Conservation (phyloP, 2,113 vertebrate genomes). For the Amphiprion ocellaris region DNA sequence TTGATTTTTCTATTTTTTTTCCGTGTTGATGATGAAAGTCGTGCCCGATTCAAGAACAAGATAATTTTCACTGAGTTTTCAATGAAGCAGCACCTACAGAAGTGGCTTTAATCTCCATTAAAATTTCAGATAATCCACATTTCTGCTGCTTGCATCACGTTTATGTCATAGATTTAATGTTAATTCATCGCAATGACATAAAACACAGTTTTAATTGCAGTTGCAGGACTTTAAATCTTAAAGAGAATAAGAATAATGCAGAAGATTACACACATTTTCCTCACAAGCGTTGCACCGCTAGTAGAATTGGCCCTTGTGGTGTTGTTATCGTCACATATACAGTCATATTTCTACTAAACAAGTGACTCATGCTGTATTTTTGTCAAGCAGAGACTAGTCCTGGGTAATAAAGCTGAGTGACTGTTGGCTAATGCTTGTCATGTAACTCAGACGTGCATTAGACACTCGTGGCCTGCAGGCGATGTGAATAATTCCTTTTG, state of each 20-base stretch:
- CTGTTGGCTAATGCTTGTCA: conserved; percentile 40
- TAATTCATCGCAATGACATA: too few relatives aligned
- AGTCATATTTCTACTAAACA: neutral
- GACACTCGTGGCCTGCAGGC: conserved; percentile 42
- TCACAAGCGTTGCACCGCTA: neutral
- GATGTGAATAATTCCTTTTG: conserved; percentile 72
- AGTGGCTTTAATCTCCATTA: neutral
- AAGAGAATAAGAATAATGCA: too few relatives aligned
- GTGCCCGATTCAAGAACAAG: neutral
- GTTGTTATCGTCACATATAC: neutral
- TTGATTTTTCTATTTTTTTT: neutral
- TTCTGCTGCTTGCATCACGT: conserved; percentile 14
- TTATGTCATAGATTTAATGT: neutral
- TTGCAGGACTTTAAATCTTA: neutral
- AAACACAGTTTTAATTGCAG: neutral
- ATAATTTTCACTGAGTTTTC: neutral
- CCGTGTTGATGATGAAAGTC: neutral
- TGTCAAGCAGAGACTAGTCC: conserved; percentile 2
- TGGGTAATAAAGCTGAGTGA: conserved; percentile 38
- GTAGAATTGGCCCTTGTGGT: neutral
- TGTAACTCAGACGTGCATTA: conserved; percentile 49
- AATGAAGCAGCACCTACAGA: neutral
- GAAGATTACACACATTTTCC: neutral
- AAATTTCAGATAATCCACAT: neutral
- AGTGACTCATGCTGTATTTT: conserved; percentile 20